These are phyloP conservation scores for Drymodes brunneopygia DNA, from an alignment of 2,113 vertebrate species.

Conservation along the genomic window DNA sequence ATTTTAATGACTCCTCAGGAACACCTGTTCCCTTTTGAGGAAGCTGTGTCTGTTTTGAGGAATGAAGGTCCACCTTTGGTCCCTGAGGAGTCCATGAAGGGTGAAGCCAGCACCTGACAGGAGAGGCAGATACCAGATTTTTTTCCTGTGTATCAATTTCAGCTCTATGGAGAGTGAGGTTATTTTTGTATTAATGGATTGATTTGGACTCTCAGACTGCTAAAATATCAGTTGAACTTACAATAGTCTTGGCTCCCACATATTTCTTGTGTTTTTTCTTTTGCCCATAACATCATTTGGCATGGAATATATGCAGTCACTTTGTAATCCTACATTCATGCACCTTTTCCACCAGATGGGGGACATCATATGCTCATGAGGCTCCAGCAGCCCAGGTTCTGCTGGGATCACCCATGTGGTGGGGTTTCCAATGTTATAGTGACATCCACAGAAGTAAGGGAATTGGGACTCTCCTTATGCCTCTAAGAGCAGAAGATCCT, in stretches of 20 bases:
- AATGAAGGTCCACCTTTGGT: background rate
- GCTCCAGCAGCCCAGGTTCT: background rate
- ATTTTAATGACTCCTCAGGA: background rate
- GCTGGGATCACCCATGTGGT: background rate
- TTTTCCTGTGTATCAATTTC: background rate
- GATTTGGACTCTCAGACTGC: background rate
- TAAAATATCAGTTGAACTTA: background rate
- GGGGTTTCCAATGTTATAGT: background rate
- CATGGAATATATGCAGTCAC: background rate
- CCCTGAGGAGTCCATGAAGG: background rate
- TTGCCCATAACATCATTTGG: background rate
- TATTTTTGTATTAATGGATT: background rate
- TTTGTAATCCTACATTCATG: background rate
- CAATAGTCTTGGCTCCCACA: background rate
- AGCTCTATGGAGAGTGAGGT: fast-evolving
- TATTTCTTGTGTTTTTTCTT: background rate
- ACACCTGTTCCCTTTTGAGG: background rate
- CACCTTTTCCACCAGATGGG: background rate
- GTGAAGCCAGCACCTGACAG: background rate
- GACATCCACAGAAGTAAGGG: background rate
- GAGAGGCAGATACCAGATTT: background rate
- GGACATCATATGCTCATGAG: background rate
- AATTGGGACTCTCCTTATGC: no score
- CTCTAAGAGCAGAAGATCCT: background rate
- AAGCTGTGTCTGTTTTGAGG: background rate